Percentiles rank a stretch among this genome's conserved stretches.
phyloP scores from a whole-genome alignment of 2,888 invertebrate genomes.

The Cryptocephalus primarius region DNA sequence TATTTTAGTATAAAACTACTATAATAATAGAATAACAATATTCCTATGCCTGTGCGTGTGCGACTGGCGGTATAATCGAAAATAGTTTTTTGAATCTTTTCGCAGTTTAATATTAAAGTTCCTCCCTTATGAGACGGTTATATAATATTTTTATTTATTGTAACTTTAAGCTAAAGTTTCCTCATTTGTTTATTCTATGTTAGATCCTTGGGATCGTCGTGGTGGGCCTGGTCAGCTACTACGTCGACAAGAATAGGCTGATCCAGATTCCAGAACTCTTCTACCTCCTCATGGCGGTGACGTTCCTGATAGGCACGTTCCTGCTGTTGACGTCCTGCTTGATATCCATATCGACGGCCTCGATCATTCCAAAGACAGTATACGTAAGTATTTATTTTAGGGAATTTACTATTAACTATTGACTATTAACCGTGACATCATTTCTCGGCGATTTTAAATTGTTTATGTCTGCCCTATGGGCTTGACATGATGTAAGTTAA shows the following conservation, averaged over 20 bases:
- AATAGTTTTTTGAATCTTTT: too few relatives aligned
- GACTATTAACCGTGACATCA: constrained; percentile 7
- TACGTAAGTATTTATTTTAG: constrained; percentile 48
- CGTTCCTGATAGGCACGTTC: constrained; percentile 72
- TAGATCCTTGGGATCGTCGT: constrained; percentile 68
- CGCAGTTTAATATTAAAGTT: too few relatives aligned
- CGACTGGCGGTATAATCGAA: too few relatives aligned
- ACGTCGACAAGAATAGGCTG: constrained; percentile 22
- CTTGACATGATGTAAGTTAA: too few relatives aligned
- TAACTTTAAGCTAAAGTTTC: too few relatives aligned
- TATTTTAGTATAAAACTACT: too few relatives aligned
- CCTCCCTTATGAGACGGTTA: too few relatives aligned
- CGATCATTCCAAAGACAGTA: constrained; percentile 71
- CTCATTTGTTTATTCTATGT: constrained; percentile 23
- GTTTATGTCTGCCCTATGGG: not conserved
- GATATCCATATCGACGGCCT: constrained; percentile 70
- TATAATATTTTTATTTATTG: too few relatives aligned
- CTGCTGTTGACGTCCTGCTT: constrained; percentile 63
- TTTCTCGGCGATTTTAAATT: constrained; percentile 2
- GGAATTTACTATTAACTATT: too few relatives aligned
- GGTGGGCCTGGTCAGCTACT: constrained; percentile 57
- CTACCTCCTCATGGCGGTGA: constrained; percentile 60
- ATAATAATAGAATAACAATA: too few relatives aligned
- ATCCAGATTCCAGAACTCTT: constrained; percentile 50
- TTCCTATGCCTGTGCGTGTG: too few relatives aligned